These are phyloP conservation scores for Molossus molossus DNA, from an alignment of 2,797 vertebrate genomes.

Conservation along the genomic window DNA sequence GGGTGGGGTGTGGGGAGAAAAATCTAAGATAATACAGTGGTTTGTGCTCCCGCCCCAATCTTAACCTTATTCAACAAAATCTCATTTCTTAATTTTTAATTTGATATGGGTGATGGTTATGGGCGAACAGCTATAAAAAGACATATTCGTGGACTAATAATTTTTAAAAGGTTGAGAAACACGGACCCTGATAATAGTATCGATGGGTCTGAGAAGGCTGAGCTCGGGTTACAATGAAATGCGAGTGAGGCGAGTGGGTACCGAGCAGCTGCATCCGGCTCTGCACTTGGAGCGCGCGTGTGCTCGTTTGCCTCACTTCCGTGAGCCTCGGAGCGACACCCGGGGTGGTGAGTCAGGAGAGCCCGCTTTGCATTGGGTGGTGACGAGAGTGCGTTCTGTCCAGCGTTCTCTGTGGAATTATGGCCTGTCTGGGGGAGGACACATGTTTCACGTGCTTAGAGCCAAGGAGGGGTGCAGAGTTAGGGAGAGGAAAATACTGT, in stretches of 20 bases:
- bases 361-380: not conserved
- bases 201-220: not conserved
- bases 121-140: not conserved
- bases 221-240: not conserved
- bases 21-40: not conserved
- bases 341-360: not conserved
- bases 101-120: not conserved
- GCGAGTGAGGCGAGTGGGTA: not conserved
- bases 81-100: conserved; percentile 6
- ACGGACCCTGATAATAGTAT: not conserved
- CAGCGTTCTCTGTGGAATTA: not conserved
- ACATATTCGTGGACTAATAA: not conserved
- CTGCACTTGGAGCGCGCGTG: not conserved
- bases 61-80: not conserved
- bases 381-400: not conserved
- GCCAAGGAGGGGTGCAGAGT: not conserved
- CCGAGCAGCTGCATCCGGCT: not conserved
- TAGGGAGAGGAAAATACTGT: not conserved
- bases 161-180: not conserved
- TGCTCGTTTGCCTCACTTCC: rapidly evolving
- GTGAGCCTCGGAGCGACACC: not conserved
- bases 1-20: not conserved
- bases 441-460: not conserved
- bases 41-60: not conserved
- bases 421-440: not conserved